phyloP scores from a whole-genome alignment of 1,140 invertebrate genomes.

The Catajapyx aquilonaris region DNA sequence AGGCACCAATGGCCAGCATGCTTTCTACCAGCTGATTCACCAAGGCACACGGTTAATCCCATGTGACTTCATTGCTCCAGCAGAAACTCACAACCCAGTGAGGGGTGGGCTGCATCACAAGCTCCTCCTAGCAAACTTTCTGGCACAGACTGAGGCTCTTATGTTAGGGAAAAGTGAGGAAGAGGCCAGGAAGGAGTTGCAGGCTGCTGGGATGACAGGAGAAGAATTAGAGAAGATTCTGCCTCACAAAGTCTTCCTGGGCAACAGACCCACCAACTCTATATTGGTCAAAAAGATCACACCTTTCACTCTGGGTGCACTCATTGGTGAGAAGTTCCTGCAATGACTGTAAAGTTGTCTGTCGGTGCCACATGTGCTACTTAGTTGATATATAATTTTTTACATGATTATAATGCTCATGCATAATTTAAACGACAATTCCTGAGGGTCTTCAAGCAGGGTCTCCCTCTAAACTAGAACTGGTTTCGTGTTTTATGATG shows the following conservation, averaged over 20 bases:
- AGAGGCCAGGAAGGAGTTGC: slow-evolving; percentile 51
- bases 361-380: too few relatives aligned
- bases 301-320: slow-evolving; percentile 79
- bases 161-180: slow-evolving; percentile 74
- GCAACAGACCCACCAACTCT: slow-evolving; percentile 93
- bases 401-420: too few relatives aligned
- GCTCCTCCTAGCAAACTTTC: slow-evolving; percentile 89
- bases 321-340: too few relatives aligned
- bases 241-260: slow-evolving; percentile 92
- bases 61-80: slow-evolving; percentile 90
- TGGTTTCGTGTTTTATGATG: too few relatives aligned
- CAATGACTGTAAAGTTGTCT: too few relatives aligned
- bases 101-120: slow-evolving; percentile 45
- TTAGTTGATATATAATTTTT: too few relatives aligned
- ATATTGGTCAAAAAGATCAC: slow-evolving; percentile 85
- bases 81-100: slow-evolving; percentile 82
- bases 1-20: slow-evolving; percentile 98
- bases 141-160: slow-evolving; percentile 95
- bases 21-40: slow-evolving; percentile 93
- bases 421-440: too few relatives aligned
- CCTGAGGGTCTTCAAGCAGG: too few relatives aligned
- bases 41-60: slow-evolving; percentile 79
- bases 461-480: too few relatives aligned
- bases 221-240: slow-evolving; percentile 57
- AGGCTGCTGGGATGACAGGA: slow-evolving; percentile 43